Evolutionary conservation across 2,113 vertebrate genomes (phyloP).

Genomic region (Empidonax alnorum): DNA sequence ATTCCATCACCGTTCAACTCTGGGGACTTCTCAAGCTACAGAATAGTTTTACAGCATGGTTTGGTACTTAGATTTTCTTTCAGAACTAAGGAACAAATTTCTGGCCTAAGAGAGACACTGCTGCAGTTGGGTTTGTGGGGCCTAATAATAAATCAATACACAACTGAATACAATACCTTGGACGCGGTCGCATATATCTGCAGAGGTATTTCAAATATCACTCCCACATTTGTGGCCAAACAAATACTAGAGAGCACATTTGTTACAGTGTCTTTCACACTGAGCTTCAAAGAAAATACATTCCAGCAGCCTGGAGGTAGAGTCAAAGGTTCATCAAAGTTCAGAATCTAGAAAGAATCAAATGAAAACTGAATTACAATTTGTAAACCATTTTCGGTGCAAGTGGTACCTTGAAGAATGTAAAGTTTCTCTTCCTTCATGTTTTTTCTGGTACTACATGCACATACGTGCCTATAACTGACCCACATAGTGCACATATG

Average conservation of each 20-base stretch:
- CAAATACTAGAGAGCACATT: slow-evolving; percentile 83
- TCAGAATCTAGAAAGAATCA: slow-evolving; percentile 82
- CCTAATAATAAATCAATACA: neutral
- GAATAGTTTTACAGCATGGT: neutral
- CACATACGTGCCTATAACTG: neutral
- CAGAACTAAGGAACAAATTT: neutral
- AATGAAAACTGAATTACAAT: slow-evolving; percentile 10
- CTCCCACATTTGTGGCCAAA: slow-evolving; percentile 84
- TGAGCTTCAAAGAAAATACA: slow-evolving; percentile 86
- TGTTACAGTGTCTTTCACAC: slow-evolving; percentile 76
- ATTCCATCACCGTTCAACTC: neutral
- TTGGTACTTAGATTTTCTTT: neutral
- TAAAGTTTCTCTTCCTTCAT: neutral
- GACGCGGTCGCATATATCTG: slow-evolving; percentile 78
- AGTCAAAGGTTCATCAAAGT: slow-evolving; percentile 83
- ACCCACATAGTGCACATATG: neutral
- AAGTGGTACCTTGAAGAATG: neutral
- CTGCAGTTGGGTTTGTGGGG: neutral
- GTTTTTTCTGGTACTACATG: neutral
- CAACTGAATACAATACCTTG: slow-evolving; percentile 66
- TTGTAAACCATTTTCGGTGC: neutral
- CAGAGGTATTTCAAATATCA: slow-evolving; percentile 85
- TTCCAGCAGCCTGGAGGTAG: slow-evolving; percentile 90
- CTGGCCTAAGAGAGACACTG: neutral
- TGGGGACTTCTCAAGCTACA: neutral